Conservation (phyloP, 2,888 invertebrate genomes). For the Leptura quadrifasciata region DNA sequence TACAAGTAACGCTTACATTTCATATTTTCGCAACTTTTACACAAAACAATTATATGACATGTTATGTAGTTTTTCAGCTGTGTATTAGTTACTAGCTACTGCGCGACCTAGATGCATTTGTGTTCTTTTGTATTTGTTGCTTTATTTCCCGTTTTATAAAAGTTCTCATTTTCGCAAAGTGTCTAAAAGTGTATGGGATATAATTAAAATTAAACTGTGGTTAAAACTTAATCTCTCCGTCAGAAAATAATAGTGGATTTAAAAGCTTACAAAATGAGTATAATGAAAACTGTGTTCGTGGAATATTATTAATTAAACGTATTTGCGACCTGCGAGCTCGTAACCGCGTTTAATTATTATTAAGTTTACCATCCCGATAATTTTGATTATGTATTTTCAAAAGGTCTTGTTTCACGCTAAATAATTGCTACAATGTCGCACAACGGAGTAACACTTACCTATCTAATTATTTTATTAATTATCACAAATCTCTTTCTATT, state of each 20-base stretch:
- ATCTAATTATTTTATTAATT: not conserved
- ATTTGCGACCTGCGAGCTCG: conserved; percentile 43
- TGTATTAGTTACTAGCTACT: conserved; percentile 39
- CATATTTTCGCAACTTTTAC: conserved; percentile 38
- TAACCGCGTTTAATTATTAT: conserved; percentile 32
- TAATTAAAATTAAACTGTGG: conserved; percentile 42
- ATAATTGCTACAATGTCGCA: conserved; percentile 14
- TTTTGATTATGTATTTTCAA: conserved; percentile 33
- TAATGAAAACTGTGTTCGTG: conserved; percentile 39
- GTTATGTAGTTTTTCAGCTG: conserved; percentile 27
- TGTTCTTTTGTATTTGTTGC: conserved; percentile 12
- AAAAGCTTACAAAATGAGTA: conserved; percentile 41
- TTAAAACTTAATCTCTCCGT: conserved; percentile 37
- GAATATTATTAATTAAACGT: conserved; percentile 47
- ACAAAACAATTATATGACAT: conserved; percentile 39
- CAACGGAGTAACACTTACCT: not conserved
- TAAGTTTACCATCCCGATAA: conserved; percentile 43
- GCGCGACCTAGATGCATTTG: conserved; percentile 38
- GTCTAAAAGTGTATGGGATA: conserved; percentile 33
- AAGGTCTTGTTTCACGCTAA: conserved; percentile 21
- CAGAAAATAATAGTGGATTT: conserved; percentile 41
- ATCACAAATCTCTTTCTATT: not conserved
- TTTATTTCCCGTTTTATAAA: conserved; percentile 23
- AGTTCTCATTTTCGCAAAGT: conserved; percentile 35
- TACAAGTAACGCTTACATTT: conserved; percentile 13